Conservation (phyloP, 53 echinoderm and acorn worm genomes). For the Antedon mediterranea region DNA sequence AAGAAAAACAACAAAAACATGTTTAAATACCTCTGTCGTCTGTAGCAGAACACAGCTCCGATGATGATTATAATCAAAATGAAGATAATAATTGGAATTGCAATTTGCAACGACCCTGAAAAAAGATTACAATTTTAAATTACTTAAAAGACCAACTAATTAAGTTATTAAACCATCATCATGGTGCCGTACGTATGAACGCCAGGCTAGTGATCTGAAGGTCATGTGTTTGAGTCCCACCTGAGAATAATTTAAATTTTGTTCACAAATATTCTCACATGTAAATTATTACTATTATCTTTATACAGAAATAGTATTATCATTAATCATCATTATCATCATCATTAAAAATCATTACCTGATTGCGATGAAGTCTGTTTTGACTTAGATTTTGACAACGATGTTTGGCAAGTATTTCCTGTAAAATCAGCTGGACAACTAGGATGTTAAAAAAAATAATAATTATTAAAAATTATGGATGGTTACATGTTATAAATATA, state of each 20-base stretch:
- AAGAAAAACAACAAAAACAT: background rate
- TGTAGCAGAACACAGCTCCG: background rate
- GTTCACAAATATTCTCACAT: too few species aligned
- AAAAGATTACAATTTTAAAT: background rate
- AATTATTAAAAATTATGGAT: too few species aligned
- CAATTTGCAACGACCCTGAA: background rate
- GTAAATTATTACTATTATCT: too few species aligned
- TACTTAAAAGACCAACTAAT: too few species aligned
- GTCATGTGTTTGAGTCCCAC: too few species aligned
- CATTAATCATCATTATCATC: too few species aligned
- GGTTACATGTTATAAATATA: too few species aligned
- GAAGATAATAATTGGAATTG: background rate
- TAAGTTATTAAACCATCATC: too few species aligned
- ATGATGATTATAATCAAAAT: background rate
- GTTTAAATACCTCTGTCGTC: background rate
- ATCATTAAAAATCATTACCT: background rate
- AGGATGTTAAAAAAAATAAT: background rate
- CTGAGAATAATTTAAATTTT: too few species aligned
- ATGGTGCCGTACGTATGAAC: too few species aligned
- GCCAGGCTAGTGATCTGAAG: too few species aligned
- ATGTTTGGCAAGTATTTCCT: background rate
- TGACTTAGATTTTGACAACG: background rate
- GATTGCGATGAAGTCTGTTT: background rate
- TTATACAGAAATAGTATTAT: too few species aligned
- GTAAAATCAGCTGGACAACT: background rate